phyloP scores from a whole-genome alignment of 2,797 vertebrate genomes.

The Sebastes trivittatus region DNA sequence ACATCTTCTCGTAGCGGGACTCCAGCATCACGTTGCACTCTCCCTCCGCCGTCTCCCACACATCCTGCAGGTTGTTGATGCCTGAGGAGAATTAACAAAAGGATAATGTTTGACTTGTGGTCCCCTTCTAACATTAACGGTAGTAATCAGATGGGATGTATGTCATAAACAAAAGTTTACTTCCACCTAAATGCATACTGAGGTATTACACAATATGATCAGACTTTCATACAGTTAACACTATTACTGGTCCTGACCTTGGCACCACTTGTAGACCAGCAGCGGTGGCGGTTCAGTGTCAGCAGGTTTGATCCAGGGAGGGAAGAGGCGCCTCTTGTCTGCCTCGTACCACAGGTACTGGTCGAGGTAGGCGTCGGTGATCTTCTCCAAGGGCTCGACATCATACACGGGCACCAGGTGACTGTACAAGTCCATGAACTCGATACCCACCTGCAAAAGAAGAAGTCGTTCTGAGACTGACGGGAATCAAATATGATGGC shows the following conservation, averaged over 20 bases:
- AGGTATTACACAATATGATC: not conserved
- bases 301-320: conserved; percentile 99
- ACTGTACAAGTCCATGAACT: conserved; percentile 99
- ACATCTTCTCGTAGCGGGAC: conserved; percentile 99
- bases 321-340: conserved; percentile 96
- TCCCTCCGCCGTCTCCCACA: conserved; percentile 97
- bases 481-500: not conserved
- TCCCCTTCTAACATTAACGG: not conserved
- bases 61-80: conserved; percentile 98
- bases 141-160: not conserved
- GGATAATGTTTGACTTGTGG: not conserved
- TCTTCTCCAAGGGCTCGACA: conserved; percentile 98
- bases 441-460: conserved; percentile 91
- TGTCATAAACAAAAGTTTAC: not conserved
- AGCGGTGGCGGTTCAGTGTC: conserved; percentile 97
- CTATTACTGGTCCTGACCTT: conserved; percentile 83
- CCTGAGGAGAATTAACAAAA: conserved; percentile 77
- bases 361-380: conserved; percentile 98
- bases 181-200: not conserved
- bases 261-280: conserved; percentile 99
- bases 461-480: not conserved
- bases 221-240: not conserved
- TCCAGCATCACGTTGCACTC: conserved; percentile 99
- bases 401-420: conserved; percentile 98
- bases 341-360: conserved; percentile 99